Percentiles rank a stretch among this genome's conserved stretches.
phyloP scores from a whole-genome alignment of 2,888 invertebrate genomes.

The Eristalis intricaria region DNA sequence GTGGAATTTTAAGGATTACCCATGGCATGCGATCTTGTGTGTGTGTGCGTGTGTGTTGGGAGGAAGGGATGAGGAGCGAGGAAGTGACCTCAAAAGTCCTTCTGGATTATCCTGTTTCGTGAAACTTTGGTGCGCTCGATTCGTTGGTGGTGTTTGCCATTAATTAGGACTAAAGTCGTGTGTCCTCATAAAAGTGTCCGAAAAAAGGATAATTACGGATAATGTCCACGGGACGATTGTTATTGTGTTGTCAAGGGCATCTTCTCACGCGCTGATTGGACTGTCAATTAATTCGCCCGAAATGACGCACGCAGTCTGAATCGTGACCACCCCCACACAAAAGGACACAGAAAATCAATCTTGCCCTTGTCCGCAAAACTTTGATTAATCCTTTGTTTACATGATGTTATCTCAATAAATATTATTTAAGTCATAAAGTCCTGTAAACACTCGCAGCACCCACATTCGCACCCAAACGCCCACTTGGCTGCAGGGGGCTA shows the following conservation, averaged over 20 bases:
- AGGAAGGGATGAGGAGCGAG: background rate
- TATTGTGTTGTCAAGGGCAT: conserved; percentile 25
- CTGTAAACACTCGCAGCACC: background rate
- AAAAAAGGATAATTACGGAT: conserved; percentile 25
- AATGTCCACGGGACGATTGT: conserved; percentile 26
- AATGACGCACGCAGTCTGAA: too few relatives aligned
- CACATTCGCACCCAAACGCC: background rate
- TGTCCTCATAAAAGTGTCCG: conserved; percentile 10
- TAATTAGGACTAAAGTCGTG: conserved; percentile 21
- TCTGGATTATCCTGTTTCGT: conserved; percentile 13
- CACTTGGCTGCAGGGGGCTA: too few relatives aligned
- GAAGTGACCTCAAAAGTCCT: conserved; percentile 13
- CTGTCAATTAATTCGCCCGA: conserved; percentile 39
- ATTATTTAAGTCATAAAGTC: conserved; percentile 25
- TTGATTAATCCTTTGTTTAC: conserved; percentile 52
- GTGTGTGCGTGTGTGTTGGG: background rate
- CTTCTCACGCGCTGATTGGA: conserved; percentile 12
- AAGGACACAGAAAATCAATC: background rate
- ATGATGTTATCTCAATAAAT: conserved; percentile 24
- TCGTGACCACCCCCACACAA: too few relatives aligned
- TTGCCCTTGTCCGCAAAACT: conserved; percentile 7
- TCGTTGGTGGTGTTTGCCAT: background rate
- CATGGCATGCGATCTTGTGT: conserved; percentile 31
- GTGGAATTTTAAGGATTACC: conserved; percentile 54
- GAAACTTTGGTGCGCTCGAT: background rate